Evolutionary conservation across 2,113 vertebrate genomes (phyloP), one percentile per base, ranked within the genome.

Genomic region (Saccopteryx bilineata): DNA sequence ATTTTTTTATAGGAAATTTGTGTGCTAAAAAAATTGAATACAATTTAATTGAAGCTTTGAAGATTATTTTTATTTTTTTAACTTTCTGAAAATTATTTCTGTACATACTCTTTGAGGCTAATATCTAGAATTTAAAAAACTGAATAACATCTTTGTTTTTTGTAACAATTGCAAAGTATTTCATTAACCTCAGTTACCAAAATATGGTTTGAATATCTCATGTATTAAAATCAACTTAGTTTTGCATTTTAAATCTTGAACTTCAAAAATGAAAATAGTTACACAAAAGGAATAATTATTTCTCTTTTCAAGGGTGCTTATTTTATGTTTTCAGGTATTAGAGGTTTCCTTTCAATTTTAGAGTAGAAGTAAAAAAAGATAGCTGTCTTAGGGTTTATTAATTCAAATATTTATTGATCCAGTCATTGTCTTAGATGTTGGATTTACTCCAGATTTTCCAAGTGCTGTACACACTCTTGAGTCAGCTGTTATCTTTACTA

Each of bases 211-310:
- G 33, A n/a, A 5, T 74, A 10, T 93, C n/a, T 90, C 26, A 83
- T 65, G 65, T 91, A 63, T 87, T 96, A 92, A 82, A 94, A 60
- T 31, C 50, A 23, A 65, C 13, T 61, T 56, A n/a, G 15, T 19
- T 89, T 94, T 95, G 21, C 13, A 80, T 96, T 93, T 76, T 8
- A 78, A 39, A 92, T 79, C 2, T 31, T 93, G 33, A 90, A 58
- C 56, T 93, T 94, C 39, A 81, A 61, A 80, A 66, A 26, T 11
- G 23, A 50, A 91, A 80, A 54, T 63, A 71, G 72, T 74, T 87
- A 39, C 9, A 54, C n/a, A 66, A 88, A 90, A 76, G 1, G 23
- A 68, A 11, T 48, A 21, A 24, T n/a, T 18, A 24, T 54, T 72
- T 91, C 28, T 93, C 15, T 88, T 86, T 90, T 87, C 6, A 72